Evolutionary conservation across 30 jellyfish, hydroid and myxozoan species (phyloP), one percentile per base, ranked within the genome.

Genomic region (Chrysaora quinquecirrha): DNA sequence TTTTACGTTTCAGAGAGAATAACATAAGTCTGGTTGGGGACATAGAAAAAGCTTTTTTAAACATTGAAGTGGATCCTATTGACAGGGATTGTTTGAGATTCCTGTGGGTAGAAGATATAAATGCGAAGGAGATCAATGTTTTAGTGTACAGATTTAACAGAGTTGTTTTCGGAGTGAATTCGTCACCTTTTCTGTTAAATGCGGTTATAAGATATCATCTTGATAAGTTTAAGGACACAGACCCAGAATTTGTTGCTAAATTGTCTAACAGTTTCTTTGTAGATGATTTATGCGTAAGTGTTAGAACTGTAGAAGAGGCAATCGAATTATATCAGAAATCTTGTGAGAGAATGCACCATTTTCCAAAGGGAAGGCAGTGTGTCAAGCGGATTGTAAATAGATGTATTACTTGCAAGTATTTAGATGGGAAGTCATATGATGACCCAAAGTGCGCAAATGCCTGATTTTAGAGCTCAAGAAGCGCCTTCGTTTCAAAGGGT

Each of bases 61-160:
- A 70, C 34, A 33, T 71, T 24, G 82, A 61, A 25, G 28, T 83
- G 10, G 54, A 62, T 70, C 87, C 66, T 7, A 18, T 19, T 24
- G 94, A 83, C 65, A 28, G 94, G 30, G 94, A 83, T 60, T 56
- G 62, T 43, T 30, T 83, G 76, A 71, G 94, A 48, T 83, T 83
- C 23, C 25, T 83, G 58, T 70, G 87, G 94, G 16, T 70, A 21
- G 43, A 70, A 24, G 76, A 61, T 27, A 58, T 66, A 1, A 38
- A 80, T 56, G 82, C 28, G 16, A 20, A 32, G 1, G 69, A 80
- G 21, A 32, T 62, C 11, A 52, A 7, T 16, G 10, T 50, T 0
- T 30, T 64, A 11, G 48, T 43, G 0, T 31, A 30, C 30, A 28
- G 61, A 2, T 78, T 33, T 73, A 20, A 27, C 0, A 0, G 80